Evolutionary conservation across 2,113 vertebrate genomes (phyloP), one percentile per base, ranked within the genome.

Genomic region (Gambusia holbrooki): DNA sequence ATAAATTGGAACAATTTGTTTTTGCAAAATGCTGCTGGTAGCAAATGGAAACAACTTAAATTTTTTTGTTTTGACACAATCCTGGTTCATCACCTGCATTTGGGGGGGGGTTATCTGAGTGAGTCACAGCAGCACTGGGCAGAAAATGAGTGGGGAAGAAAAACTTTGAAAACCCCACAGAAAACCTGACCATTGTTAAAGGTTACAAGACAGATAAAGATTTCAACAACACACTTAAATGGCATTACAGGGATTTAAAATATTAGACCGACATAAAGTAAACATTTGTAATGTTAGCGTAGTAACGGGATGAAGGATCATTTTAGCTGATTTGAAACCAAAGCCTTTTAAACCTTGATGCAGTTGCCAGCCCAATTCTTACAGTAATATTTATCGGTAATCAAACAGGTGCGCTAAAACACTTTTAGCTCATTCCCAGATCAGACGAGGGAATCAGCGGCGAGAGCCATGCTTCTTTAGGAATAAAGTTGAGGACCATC

Each of bases 401-500:
- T n/a, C 10, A 58, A 58, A 5, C 17, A 9, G 51, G 22, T 58
- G 51, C 10, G 2, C 25, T 25, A 58, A n/a, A 58, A n/a, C 2
- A 11, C 22, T 58, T 58, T 9, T 58, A 17, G 48, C 22, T 6
- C 8, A 7, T 54, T 25, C 19, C 48, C 48, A 14, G 51, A 40
- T 60, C n/a, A 62, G 29, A 33, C n/a, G 8, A 13, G 15, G 45
- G 66, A 64, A 69, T 71, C 61, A 14, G 12, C 28, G 33, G 60
- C 77, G 11, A 60, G 58, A 71, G 63, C 48, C 17, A 25, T 14
- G 19, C 76, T 85, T 77, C 67, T 33, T n/a, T 4, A 62, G 72
- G 67, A 67, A 69, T 66, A 70, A 71, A 25, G 17, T 74, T 25
- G 9, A 12, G 66, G 54, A 62, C 71, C 77, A 54, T 73, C 81